phyloP scores from a whole-genome alignment of 2,888 invertebrate species.

The Epistrophe eligans region DNA sequence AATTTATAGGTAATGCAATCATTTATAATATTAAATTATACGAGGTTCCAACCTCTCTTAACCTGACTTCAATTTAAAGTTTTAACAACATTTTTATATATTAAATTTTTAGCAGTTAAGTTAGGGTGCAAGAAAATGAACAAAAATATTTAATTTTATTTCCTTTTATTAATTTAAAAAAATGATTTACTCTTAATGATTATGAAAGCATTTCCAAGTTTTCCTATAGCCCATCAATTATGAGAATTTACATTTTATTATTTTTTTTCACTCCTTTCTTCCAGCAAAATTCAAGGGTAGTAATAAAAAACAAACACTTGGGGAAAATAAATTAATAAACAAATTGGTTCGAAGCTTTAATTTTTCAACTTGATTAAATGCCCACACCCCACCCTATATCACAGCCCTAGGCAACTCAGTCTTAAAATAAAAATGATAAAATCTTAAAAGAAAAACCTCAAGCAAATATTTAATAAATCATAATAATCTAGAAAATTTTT shows the following conservation, averaged over 20 bases:
- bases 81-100: no score
- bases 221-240: neutral
- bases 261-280: neutral
- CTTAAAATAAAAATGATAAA: constrained; percentile 8
- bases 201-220: neutral
- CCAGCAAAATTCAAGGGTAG: neutral
- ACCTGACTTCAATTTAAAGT: no score
- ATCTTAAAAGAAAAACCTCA: constrained; percentile 13
- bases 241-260: neutral
- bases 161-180: neutral
- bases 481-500: constrained; percentile 9
- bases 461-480: constrained; percentile 28
- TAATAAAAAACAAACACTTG: neutral
- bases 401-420: neutral
- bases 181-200: neutral
- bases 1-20: no score
- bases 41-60: no score
- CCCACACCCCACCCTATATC: neutral
- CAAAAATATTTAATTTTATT: neutral
- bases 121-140: no score
- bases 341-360: neutral
- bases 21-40: no score
- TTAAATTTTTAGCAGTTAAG: no score
- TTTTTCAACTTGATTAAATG: constrained; percentile 17
- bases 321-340: neutral